Conservation (phyloP, 2,113 vertebrate species). For the Martes martes region DNA sequence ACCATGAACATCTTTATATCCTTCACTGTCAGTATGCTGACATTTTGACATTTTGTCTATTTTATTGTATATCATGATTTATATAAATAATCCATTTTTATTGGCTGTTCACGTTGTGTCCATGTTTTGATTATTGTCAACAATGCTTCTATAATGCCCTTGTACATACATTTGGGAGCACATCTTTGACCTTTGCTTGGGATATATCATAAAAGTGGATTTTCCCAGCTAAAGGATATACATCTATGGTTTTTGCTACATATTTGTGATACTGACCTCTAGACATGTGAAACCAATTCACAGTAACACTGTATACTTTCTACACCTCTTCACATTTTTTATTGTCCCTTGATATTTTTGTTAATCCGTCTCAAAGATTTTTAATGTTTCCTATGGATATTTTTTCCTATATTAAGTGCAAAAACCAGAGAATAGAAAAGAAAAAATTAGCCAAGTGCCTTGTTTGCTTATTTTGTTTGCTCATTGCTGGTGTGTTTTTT, state of each 20-base stretch:
- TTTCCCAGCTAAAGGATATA: neutral
- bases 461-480: neutral
- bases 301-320: neutral
- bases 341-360: neutral
- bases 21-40: neutral
- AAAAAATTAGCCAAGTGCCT: neutral
- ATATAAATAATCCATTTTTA: neutral
- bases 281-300: neutral
- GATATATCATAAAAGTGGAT: neutral
- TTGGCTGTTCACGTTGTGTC: constrained; percentile 12
- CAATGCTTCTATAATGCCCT: neutral
- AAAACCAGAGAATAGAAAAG: neutral
- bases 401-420: neutral
- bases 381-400: neutral
- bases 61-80: neutral
- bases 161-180: neutral
- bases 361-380: neutral
- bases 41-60: neutral
- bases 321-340: neutral
- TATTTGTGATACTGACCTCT: neutral
- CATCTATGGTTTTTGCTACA: neutral
- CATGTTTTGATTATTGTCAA: constrained; percentile 11
- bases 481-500: neutral
- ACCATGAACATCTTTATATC: neutral
- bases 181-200: constrained; percentile 8